phyloP scores from a whole-genome alignment of 1,140 invertebrate genomes.

The Bombus superbus region DNA sequence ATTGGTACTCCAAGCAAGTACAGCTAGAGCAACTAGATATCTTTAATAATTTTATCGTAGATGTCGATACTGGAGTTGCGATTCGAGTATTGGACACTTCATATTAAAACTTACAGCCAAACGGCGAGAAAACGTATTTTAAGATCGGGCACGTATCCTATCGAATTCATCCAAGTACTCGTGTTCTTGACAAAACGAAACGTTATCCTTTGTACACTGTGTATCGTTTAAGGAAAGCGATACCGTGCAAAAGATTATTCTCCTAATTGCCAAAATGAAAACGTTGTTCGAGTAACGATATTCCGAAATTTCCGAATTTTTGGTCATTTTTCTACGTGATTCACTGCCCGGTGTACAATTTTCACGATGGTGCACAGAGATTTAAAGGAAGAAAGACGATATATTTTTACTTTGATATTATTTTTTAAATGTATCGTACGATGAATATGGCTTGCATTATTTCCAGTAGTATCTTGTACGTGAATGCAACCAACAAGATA shows the following conservation, averaged over 20 bases:
- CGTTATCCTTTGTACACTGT: slow-evolving; percentile 19
- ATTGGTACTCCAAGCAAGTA: slow-evolving; percentile 16
- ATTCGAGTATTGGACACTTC: slow-evolving; percentile 1
- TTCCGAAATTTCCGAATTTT: slow-evolving; percentile 6
- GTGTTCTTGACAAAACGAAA: background rate
- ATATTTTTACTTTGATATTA: background rate
- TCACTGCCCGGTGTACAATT: slow-evolving; percentile 39
- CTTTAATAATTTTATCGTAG: slow-evolving; percentile 23
- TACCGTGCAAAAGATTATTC: background rate
- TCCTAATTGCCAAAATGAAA: background rate
- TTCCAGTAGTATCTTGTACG: background rate
- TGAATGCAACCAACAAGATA: background rate
- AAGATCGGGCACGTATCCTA: background rate
- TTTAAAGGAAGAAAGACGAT: background rate
- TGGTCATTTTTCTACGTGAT: slow-evolving; percentile 26
- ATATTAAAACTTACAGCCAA: background rate
- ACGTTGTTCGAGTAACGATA: background rate
- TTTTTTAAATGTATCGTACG: background rate
- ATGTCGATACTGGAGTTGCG: background rate
- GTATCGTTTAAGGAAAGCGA: background rate
- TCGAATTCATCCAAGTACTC: background rate
- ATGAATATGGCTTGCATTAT: slow-evolving; percentile 17
- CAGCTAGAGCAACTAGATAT: slow-evolving; percentile 17
- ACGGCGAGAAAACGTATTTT: background rate
- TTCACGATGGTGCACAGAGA: background rate